Base-by-base conservation (phyloP, 2,888 invertebrate species). In the Hydriomena furcata region DNA sequence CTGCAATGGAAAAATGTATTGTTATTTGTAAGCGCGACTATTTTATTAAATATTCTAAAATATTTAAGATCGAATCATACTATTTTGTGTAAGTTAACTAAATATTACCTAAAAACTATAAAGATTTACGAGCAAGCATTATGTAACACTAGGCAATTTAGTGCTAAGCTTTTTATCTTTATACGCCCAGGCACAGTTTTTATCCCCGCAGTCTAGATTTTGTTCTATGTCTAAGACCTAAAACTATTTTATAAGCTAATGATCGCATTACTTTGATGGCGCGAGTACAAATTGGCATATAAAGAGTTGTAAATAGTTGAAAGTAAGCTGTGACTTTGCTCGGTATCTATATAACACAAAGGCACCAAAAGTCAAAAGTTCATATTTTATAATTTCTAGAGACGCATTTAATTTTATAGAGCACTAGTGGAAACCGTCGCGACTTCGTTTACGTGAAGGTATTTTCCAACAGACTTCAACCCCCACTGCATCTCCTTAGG, bases 241-340 rank as follows among this genome's bases (percentile, higher is more conserved):
- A 20, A 38, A 46, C 38, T 24, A 12, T 23, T 34, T 40, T 27
- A 21, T 47, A 47, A 36, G 53, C 37, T 25, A 40, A 38, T 12
- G 43, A 34, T 46, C 32, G 44, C 45, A 50, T 45, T 48, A 51
- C 41, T 51, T 53, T 51, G 56, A 53, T 50, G 44, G 21, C 35
- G 27, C 30, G 11, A 36, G 23, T 41, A 23, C 12, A 12, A 41
- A 31, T 23, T 41, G 28, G 31, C 40, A 20, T 37, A 42, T 34
- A 42, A 40, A 30, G 28, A 43, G 43, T 21, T 43, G n/a, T n/a
- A n/a, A n/a, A 35, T 44, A 28, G 13, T 32, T 11, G 11, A 28
- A 35, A 28, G 28, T 21, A 35, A 28, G 28, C 12, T 41, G 41
- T 13, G 23, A 28, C 28, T 23, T 12, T 11, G 6, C 40, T 21